phyloP scores from a whole-genome alignment of 2,113 vertebrate species.

The Heterotis niloticus region DNA sequence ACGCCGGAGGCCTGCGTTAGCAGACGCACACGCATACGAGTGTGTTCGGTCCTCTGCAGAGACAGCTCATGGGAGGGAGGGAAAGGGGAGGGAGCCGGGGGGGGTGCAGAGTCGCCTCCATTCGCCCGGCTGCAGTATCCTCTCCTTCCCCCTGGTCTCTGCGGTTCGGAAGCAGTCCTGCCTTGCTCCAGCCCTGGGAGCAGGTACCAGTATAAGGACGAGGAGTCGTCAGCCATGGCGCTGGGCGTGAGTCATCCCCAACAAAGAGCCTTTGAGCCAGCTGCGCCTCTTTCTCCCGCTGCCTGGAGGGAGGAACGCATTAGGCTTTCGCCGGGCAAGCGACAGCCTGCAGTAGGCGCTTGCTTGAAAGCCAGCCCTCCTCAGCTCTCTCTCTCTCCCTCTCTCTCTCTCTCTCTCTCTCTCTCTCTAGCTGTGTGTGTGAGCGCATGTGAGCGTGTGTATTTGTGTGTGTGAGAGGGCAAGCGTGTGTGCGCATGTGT shows the following conservation, averaged over 20 bases:
- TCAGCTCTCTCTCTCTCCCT: constrained; percentile 27
- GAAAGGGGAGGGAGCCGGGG: constrained; percentile 15
- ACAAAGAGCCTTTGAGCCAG: constrained; percentile 69
- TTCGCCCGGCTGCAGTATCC: constrained; percentile 48
- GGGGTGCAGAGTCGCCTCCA: constrained; percentile 24
- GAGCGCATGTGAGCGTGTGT: constrained; percentile 34
- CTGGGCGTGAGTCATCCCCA: constrained; percentile 57
- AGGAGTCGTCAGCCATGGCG: constrained; percentile 47
- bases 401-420: constrained; percentile 33
- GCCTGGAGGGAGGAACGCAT: constrained; percentile 69
- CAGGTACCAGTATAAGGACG: constrained; percentile 44
- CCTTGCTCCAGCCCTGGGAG: constrained; percentile 43
- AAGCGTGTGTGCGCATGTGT: constrained; percentile 39
- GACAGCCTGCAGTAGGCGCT: constrained; percentile 67
- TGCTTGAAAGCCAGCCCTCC: constrained; percentile 56
- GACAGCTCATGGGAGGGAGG: constrained; percentile 55
- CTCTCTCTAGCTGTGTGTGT: constrained; percentile 24
- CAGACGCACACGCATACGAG: constrained; percentile 31
- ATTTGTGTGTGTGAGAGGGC: constrained; percentile 25
- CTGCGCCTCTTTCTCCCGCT: constrained; percentile 47
- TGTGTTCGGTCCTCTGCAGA: constrained; percentile 45
- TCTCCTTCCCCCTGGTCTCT: constrained; percentile 53
- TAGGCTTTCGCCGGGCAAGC: constrained; percentile 67
- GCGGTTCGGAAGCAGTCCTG: constrained; percentile 15
- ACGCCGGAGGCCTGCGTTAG: constrained; percentile 54